Base-by-base conservation (phyloP, 2,113 vertebrate species). In the Rhinolophus sinicus region DNA sequence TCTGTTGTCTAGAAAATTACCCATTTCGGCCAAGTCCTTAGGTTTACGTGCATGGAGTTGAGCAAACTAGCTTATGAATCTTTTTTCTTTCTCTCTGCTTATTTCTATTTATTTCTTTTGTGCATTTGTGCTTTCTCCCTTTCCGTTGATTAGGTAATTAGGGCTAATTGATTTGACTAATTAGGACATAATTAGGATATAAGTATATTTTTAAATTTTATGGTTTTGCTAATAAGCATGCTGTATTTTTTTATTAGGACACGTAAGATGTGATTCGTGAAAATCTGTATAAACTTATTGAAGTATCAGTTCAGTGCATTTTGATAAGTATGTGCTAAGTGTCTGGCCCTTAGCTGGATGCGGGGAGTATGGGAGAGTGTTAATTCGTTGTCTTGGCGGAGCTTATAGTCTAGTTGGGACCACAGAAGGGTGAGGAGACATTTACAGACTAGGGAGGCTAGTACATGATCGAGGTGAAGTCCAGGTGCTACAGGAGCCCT, bases 51-150 rank as follows among this genome's bases (percentile, higher is more conserved):
- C 33, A 2, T 18, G 24, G 64, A 56, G n/a, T 52, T 54, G 62
- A 78, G 8, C 72, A 78, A 24, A 54, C 44, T 5, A 19, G 3
- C 19, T 33, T 73, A 18, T 33, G 73, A 73, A 22, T 50, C 64
- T 62, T 64, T 64, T 26, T 58, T 44, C 13, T 58, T 47, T 75
- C 33, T 58, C 12, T 85, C 33, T 80, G 70, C 14, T 54, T 72
- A 8, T 22, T 70, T 60, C 52, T 50, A 19, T 77, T 30, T 33
- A 60, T 70, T 78, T 91, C 21, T 13, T 77, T 64, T 64, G 64
- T 73, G 80, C 4, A 7, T n/a, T 81, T 85, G 47, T 90, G 56
- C 69, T 88, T 80, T 92, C 70, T 83, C 4, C 52, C 62, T 52
- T 60, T 30, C 35, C 33, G 26, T 89, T 70, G 24, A 28, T 84